Evolutionary conservation across 2,888 invertebrate species (phyloP).

Genomic region (Seira sanloemensis): DNA sequence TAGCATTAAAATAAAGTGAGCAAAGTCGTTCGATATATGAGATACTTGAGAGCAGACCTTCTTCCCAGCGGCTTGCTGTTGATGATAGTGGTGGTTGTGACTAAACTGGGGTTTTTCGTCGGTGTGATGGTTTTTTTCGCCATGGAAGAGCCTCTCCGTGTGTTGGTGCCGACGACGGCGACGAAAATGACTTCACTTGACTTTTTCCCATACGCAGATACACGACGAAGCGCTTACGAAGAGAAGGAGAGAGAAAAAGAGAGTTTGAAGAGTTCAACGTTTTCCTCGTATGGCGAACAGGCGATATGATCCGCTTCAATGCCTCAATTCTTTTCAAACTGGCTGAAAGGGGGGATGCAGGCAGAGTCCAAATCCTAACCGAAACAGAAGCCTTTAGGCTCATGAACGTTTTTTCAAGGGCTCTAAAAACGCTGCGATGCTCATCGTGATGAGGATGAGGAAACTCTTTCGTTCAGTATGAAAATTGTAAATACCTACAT

Average conservation of each 20-base stretch:
- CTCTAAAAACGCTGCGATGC: not conserved
- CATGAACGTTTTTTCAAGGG: conserved; percentile 36
- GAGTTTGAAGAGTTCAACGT: not conserved
- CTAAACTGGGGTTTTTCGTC: not conserved
- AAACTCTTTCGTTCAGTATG: no score
- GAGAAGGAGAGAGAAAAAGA: not conserved
- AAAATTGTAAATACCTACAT: no score
- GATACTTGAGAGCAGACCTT: not conserved
- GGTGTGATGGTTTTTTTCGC: not conserved
- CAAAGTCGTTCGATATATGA: not conserved
- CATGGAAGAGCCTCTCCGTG: not conserved
- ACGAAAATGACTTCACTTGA: not conserved
- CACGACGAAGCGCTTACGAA: no score
- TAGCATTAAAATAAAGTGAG: conserved; percentile 4
- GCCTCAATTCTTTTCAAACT: no score
- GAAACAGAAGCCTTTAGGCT: no score
- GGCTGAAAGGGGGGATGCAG: no score
- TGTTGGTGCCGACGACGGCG: not conserved
- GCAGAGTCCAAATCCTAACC: no score
- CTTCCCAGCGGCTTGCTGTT: not conserved
- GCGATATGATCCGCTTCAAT: not conserved
- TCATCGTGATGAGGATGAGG: not conserved
- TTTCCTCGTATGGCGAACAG: not conserved
- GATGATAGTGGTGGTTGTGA: not conserved
- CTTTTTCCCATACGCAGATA: not conserved